Evolutionary conservation across 1,140 invertebrate species (phyloP), one percentile per base, ranked within the genome.

Genomic region (Tetragnatha versicolor): DNA sequence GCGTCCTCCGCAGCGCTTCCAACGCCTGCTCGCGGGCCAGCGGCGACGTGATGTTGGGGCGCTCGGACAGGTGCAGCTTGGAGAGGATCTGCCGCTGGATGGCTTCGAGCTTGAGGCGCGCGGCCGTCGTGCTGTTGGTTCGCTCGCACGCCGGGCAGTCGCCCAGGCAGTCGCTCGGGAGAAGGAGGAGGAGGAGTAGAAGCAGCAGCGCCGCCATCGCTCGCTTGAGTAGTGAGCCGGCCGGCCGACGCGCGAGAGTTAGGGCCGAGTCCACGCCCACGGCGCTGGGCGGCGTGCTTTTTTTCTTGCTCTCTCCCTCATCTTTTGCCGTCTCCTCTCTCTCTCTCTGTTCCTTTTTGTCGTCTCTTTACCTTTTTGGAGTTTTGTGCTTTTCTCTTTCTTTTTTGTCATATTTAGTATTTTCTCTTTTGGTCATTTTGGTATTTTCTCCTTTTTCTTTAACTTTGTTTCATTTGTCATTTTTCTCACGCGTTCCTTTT

Each of bases 21-120:
- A 92, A 85, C 12, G 92, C 89, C 35, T 93, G 85, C 69, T 92
- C 89, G 72, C 82, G 68, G 0, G 91, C 90, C 65, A 91, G 84
- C 10, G 89, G 89, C 55, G 89, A 85, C 6, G 91, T 92, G 22
- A 93, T 89, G 82, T 93, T 92, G 22, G 92, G 92, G 73, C 90
- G 89, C 10, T 85, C 85, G 47, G 88, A 88, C 20, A 93, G 86
- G 5, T 92, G 92, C 70, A 93, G 87, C 84, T 93, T 93, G 7
- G 89, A 89, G 14, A 93, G 85, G 79, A 93, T 93, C 85, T 93
- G 92, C 55, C 89, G 88, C 83, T 93, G 93, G 81, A 93, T 93
- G 2, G 91, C 90, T 83, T 93, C 92, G 33, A 93, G 85, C 58
- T 92, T 87, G 27, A 91, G 84, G 25, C 87, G 86, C 80, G 92